Evolutionary conservation across 2,797 vertebrate species (phyloP), one percentile per base, ranked within the genome.

Genomic region (Eremophila alpestris): DNA sequence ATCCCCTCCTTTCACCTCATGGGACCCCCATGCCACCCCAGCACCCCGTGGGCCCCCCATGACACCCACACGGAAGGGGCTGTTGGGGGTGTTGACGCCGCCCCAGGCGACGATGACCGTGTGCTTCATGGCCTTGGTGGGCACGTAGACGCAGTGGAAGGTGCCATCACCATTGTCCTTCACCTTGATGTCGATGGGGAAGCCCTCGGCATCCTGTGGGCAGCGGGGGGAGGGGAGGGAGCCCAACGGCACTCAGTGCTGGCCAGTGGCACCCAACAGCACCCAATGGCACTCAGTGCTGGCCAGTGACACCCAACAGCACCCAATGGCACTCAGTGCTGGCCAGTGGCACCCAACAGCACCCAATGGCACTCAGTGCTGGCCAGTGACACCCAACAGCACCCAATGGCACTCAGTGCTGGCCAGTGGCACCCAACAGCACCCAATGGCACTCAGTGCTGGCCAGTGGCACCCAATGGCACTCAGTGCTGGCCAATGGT

Each of bases 91-190:
- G 18, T 98, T 99, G 97, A 99, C 99, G 0, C 98, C 98, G 1
- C 98, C 99, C 99, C 99, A 99, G 95, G 99, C 98, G 84, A 99
- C 88, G 86, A 99, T 99, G 97, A 99, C 98, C 64, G 99, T 99
- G 97, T 99, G 99, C 93, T 99, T 99, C 90, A 99, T 98, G 91
- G 99, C 96, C 96, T 99, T 99, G 92, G 97, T 98, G 78, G 99
- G 99, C 62, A 99, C 96, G 16, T 99, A 99, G 95, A 98, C 98
- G 56, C 99, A 99, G 88, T 98, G 95, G 96, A 98, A 99, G 46
- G 99, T 99, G 91, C 98, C 98, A 0, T 99, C 99, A 5, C 98
- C 98, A 2, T 98, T 99, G 94, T 99, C 99, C 83, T 98, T 98
- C 95, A 99, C 98, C 95, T 99, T 98, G 97, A 99, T 98, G 97